Evolutionary conservation across 2,888 invertebrate species (phyloP), one percentile per base, ranked within the genome.

Genomic region (Chloromyia formosa): DNA sequence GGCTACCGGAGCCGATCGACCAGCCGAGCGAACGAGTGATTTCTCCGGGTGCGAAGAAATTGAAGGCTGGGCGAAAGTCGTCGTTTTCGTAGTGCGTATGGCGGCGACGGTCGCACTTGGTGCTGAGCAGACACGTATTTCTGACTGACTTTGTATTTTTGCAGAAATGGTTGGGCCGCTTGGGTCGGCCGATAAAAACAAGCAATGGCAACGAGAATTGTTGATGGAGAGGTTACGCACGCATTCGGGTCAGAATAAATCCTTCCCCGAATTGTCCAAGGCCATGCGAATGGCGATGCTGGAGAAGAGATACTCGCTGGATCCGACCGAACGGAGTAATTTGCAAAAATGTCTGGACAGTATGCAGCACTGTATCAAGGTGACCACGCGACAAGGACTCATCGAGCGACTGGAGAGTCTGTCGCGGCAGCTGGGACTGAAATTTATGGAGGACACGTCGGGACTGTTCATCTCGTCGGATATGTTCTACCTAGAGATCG

Each of bases 401-500:
- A 93, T 97, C 45, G 97, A 97, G 83, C 89, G 97, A 77, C 87
- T 97, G 75, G 96, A 97, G 84, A 94, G 95, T 84, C 90, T 97
- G 66, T 94, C 96, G 0, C 88, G 97, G 74, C 96, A 97, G 84
- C 87, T 96, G 77, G 95, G 95, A 89, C 87, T 96, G 74, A 95
- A 96, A 83, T 95, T 96, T 85, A 93, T 94, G 82, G 92, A 93
- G 77, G 94, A 94, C 73, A 90, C 92, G 75, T 91, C 93, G 66
- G 93, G 93, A 60, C 88, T 95, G 77, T 96, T 96, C 82, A 96
- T 97, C 84, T 96, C 95, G 54, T 96, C 96, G 0, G 97, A 97
- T 83, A 96, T 97, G 96, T 97, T 97, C 85, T 96, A 95, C 84
- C 88, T 97, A 79, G 96, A 97, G 87, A 93, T 98, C 80, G 87